Base-by-base conservation (phyloP, 2,113 vertebrate species). In the Neogobius melanostomus region DNA sequence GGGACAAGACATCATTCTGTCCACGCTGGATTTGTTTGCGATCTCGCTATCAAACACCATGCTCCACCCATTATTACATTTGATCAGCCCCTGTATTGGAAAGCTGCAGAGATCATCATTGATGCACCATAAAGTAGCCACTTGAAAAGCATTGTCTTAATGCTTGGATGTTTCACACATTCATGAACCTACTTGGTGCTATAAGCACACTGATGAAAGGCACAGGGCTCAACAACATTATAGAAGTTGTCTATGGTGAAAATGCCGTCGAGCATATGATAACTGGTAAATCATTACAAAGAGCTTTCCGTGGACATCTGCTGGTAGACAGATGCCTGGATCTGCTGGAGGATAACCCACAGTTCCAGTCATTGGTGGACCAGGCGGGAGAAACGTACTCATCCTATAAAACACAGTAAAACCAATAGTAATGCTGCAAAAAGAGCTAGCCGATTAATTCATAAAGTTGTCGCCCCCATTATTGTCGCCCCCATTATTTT, bases 11-110 rank as follows among this genome's bases (percentile, higher is more conserved):
- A 59, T 59, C 16, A 59, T 59, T 1, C 36, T 6, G 16, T 59
- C 56, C 1, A 59, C 56, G 4, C 56, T 59, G 16, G 36, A 16
- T 1, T 1, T 59, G 5, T 59, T 17, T 4, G 16, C 36, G 56
- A 59, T 2, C 56, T 44, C n/a, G 60, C 60, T 1, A 11, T 8
- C 3, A 7, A 50, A 8, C 28, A 62, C 60, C 42, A 62, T 7
- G 60, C 45, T 43, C 42, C 60, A 7, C 60, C 60, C 12, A 62
- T 62, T 43, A 62, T 62, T 43, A 62, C 36, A 11, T 62, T 62
- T 62, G 60, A 62, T 62, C 60, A 62, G 60, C 60, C 60, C 42
- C 60, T 62, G 36, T 62, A 43, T 28, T 45, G 28, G 60, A 62
- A 62, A 36, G 1, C 60, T 1, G 36, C 15, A 2, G 6, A 2